Base-by-base conservation (phyloP, 2,797 vertebrate genomes). In the Eidolon dupreanum region DNA sequence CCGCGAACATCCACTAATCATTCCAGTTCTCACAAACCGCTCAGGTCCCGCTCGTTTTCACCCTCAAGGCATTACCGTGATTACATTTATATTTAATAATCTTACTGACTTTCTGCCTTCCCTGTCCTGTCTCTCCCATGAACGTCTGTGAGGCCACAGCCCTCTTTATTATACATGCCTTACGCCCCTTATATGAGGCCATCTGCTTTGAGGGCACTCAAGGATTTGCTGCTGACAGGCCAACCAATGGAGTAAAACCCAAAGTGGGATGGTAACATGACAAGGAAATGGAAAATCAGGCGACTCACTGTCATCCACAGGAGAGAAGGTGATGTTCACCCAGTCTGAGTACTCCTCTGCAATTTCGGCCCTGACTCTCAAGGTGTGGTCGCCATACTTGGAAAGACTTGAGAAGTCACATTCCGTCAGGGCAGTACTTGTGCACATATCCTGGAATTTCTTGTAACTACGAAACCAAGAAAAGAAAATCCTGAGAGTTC, bases 251-350 rank as follows among this genome's bases (percentile, higher is more conserved):
- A 71, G 22, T 20, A 55, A 36, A 41, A 81, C 31, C 26, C 11
- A 31, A 84, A 68, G 63, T 6, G 28, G 7, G 20, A 43, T 3
- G 65, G 49, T 0, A 2, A 28, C 31, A 6, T 20, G 4, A 38
- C 0, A n/a, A 57, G 1, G 5, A 55, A 61, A n/a, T 12, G 57
- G 51, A 92, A 91, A 63, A 38, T 0, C 22, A 68, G 57, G 63
- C 10, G 5, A 71, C 98, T 99, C 98, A 99, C 99, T 99, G 96
- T 99, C 97, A 16, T 95, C 93, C 92, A 98, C 83, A 17, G 98
- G 98, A 13, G 90, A 97, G 96, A 99, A 99, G n/a, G 20, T 41
- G 77, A 98, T 0, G 28, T 68, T 91, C 0, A 51, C 84, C 99
- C 98, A 99, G 19, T 91, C 59, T 0, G 98, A 99, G 5, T 11